Percentiles rank a stretch among this genome's conserved stretches.
Evolutionary conservation across 2,888 invertebrate species (phyloP).

Genomic region (Eurytoma californica): DNA sequence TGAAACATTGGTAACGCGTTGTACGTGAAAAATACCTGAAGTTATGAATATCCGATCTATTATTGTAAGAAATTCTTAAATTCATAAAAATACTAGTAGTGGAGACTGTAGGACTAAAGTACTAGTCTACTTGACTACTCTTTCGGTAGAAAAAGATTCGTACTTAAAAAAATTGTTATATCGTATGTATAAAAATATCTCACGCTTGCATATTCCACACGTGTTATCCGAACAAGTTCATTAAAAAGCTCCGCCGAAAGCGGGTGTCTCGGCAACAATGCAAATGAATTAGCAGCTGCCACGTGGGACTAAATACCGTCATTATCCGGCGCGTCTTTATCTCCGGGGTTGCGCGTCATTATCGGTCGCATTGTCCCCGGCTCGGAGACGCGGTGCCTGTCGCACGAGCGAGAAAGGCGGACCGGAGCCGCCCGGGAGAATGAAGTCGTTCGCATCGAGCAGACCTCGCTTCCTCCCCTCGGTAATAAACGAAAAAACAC

Average conservation of each 20-base stretch:
- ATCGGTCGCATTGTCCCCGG: conserved; percentile 33
- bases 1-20: too few relatives aligned
- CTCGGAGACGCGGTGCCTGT: background rate
- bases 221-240: background rate
- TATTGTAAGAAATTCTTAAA: too few relatives aligned
- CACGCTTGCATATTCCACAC: too few relatives aligned
- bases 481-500: background rate
- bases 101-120: too few relatives aligned
- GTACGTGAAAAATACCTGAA: too few relatives aligned
- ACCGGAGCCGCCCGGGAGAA: background rate
- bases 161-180: too few relatives aligned
- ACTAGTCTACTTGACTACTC: too few relatives aligned
- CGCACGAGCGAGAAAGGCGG: background rate
- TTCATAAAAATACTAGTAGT: too few relatives aligned
- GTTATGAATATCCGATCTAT: too few relatives aligned
- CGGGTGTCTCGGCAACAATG: background rate
- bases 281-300: conserved; percentile 32
- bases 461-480: background rate
- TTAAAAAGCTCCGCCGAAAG: background rate
- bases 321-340: conserved; percentile 1
- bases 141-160: too few relatives aligned
- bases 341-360: conserved; percentile 19
- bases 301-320: conserved; percentile 25
- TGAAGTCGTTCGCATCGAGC: conserved; percentile 35
- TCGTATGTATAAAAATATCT: too few relatives aligned